A percentile compares a stretch with the other conserved stretches of the same genome.
phyloP scores from a whole-genome alignment of 2,888 invertebrate species.

The Dilophus febrilis region DNA sequence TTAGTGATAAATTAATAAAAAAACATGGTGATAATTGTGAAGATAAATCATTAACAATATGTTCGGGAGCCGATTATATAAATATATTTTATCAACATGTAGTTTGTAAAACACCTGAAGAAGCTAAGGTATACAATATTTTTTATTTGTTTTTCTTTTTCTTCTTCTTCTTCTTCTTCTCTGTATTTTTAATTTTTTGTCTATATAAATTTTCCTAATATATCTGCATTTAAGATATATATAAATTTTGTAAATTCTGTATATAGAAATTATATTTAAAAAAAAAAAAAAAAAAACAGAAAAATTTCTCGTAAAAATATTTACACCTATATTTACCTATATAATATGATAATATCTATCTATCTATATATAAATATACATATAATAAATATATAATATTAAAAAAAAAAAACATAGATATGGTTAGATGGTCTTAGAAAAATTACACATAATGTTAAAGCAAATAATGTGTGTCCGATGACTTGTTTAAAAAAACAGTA shows the following conservation, averaged over 20 bases:
- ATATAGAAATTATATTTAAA: no score
- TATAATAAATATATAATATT: background rate
- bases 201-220: no score
- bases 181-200: no score
- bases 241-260: no score
- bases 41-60: conserved; percentile 88
- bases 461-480: conserved; percentile 97
- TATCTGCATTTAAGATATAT: no score
- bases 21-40: conserved; percentile 74
- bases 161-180: no score
- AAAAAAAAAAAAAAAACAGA: no score
- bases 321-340: no score
- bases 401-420: conserved; percentile 38
- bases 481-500: conserved; percentile 99
- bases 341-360: no score
- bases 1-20: conserved; percentile 53
- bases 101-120: conserved; percentile 81
- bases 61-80: conserved; percentile 96
- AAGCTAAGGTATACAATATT: conserved; percentile 94
- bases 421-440: conserved; percentile 90
- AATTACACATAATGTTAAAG: conserved; percentile 97
- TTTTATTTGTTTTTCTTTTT: no score
- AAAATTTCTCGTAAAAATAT: no score
- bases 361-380: no score
- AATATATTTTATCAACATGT: conserved; percentile 97